Conservation (phyloP, 2,113 vertebrate genomes). For the Geococcyx californianus region DNA sequence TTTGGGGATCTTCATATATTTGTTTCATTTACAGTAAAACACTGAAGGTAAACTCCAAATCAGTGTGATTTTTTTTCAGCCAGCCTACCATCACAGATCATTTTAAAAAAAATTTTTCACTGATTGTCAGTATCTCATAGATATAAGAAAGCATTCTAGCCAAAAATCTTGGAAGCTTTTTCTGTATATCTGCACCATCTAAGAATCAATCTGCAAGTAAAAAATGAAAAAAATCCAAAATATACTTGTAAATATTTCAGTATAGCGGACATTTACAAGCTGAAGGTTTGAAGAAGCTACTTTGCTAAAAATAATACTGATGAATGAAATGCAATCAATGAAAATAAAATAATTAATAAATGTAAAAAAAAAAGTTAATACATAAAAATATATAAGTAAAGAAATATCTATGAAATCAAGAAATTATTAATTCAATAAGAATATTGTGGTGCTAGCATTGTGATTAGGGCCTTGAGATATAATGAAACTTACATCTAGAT, state of each 20-base stretch:
- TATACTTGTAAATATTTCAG: background rate
- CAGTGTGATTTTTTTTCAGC: background rate
- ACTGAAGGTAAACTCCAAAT: background rate
- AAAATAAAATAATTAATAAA: background rate
- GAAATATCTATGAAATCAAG: background rate
- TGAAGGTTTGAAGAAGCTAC: background rate
- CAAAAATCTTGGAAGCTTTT: background rate
- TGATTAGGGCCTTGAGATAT: background rate
- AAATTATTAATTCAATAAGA: background rate
- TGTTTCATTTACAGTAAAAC: background rate
- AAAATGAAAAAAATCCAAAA: background rate
- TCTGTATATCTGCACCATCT: background rate
- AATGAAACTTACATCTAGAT: background rate
- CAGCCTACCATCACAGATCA: background rate
- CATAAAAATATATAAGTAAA: background rate
- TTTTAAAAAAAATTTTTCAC: background rate
- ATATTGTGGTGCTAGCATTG: background rate
- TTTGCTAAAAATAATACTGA: background rate
- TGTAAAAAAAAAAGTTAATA: background rate
- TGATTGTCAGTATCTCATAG: background rate
- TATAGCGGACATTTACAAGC: background rate
- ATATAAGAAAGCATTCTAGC: background rate
- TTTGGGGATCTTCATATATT: background rate
- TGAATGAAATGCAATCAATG: background rate
- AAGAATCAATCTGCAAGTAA: background rate